phyloP scores from a whole-genome alignment of 37 sponge, comb jelly and placozoan genomes.

The Ephydatia muelleri region DNA sequence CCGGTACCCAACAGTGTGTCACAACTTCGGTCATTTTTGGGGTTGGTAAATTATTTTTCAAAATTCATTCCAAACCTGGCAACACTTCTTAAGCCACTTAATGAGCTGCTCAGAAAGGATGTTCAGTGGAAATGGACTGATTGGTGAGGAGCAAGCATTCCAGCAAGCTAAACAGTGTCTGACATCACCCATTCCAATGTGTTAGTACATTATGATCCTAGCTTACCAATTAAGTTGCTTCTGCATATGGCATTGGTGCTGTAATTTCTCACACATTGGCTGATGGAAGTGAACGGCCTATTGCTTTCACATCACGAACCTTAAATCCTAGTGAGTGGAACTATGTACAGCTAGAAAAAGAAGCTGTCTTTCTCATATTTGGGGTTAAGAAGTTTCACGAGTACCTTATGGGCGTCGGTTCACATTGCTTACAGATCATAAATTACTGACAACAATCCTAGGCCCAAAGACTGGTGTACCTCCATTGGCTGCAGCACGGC shows the following conservation, averaged over 20 bases:
- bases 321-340: constrained; percentile 18
- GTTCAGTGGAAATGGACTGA: too few species aligned
- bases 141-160: too few species aligned
- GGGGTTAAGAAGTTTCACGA: constrained; percentile 48
- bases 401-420: constrained; percentile 69
- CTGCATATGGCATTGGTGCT: constrained; percentile 30
- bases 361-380: constrained; percentile 19
- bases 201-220: too few species aligned
- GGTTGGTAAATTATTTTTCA: constrained; percentile 45
- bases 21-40: too few species aligned
- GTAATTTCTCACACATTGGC: constrained; percentile 20
- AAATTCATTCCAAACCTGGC: constrained; percentile 37
- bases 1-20: constrained; percentile 42
- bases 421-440: constrained; percentile 24
- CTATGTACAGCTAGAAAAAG: constrained; percentile 49
- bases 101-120: too few species aligned
- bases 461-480: constrained; percentile 39
- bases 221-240: too few species aligned
- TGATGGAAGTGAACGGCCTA: constrained; percentile 37
- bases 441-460: constrained; percentile 20
- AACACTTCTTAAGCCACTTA: constrained; percentile 23
- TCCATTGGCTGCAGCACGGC: constrained; percentile 29
- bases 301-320: constrained; percentile 47
- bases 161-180: too few species aligned
- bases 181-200: too few species aligned